These are phyloP conservation scores for Ariolimax columbianus DNA, from an alignment of 2,888 invertebrate genomes.

Conservation along the genomic window DNA sequence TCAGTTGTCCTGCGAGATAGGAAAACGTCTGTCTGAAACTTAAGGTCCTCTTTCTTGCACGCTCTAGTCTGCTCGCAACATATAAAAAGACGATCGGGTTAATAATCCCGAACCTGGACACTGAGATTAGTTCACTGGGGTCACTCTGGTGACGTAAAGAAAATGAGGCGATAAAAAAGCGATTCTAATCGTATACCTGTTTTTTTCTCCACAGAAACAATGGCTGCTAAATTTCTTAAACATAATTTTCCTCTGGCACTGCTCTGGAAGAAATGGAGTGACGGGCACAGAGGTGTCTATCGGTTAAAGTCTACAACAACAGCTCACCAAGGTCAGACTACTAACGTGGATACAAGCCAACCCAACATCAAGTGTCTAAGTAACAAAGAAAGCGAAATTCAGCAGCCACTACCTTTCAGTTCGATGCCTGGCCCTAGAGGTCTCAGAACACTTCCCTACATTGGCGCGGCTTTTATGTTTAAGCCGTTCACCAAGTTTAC, in stretches of 20 bases:
- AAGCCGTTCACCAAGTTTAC: slow-evolving; percentile 49
- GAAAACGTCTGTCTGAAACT: too few species aligned
- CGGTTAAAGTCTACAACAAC: neutral
- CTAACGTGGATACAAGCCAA: neutral
- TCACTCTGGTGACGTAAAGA: too few species aligned
- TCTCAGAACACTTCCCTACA: slow-evolving; percentile 39
- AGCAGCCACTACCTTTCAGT: slow-evolving; percentile 16
- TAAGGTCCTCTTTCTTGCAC: too few species aligned
- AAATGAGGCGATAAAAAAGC: too few species aligned
- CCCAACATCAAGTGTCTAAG: neutral
- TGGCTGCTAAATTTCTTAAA: neutral
- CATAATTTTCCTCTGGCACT: neutral
- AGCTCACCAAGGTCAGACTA: neutral
- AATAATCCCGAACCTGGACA: too few species aligned
- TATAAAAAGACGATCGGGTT: too few species aligned
- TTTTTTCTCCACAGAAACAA: neutral
- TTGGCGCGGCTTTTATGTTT: slow-evolving; percentile 49
- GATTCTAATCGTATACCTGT: neutral
- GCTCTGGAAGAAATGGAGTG: neutral
- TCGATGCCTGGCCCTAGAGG: slow-evolving; percentile 45
- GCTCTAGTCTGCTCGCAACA: too few species aligned
- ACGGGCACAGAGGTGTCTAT: neutral
- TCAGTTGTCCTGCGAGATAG: too few species aligned
- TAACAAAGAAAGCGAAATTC: neutral
- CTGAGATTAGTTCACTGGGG: too few species aligned